phyloP scores from a whole-genome alignment of 1,140 invertebrate species.

The Diorhabda carinulata region DNA sequence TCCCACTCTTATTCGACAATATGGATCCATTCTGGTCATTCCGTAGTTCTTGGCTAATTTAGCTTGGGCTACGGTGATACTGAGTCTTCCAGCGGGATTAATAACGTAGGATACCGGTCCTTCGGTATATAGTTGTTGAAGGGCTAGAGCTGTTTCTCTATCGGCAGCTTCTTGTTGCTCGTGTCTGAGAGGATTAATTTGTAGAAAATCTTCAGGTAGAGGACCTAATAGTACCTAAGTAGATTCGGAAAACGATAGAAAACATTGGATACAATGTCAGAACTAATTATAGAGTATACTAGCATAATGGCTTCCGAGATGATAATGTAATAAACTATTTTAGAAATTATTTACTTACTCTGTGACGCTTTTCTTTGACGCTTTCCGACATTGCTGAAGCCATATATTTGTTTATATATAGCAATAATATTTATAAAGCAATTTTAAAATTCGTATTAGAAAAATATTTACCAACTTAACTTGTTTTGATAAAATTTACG shows the following conservation, averaged over 20 bases:
- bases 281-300: too few relatives aligned
- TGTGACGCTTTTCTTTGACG: slow-evolving; percentile 40
- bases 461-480: neutral
- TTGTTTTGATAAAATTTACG: neutral
- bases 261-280: too few relatives aligned
- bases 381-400: slow-evolving; percentile 43
- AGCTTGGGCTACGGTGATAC: slow-evolving; percentile 79
- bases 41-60: slow-evolving; percentile 96
- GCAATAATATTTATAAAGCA: slow-evolving; percentile 13
- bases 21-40: slow-evolving; percentile 93
- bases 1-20: slow-evolving; percentile 86
- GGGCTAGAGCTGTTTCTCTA: slow-evolving; percentile 71
- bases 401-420: slow-evolving; percentile 33
- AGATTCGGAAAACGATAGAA: neutral
- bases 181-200: slow-evolving; percentile 54
- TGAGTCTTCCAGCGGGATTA: slow-evolving; percentile 70
- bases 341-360: slow-evolving; percentile 31
- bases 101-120: slow-evolving; percentile 37
- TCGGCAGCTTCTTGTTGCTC: slow-evolving; percentile 71
- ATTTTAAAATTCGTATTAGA: too few relatives aligned
- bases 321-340: too few relatives aligned
- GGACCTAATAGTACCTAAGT: slow-evolving; percentile 71
- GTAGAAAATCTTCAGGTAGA: slow-evolving; percentile 76
- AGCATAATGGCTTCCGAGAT: too few relatives aligned
- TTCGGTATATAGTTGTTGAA: slow-evolving; percentile 71